Percentiles rank a stretch among this genome's conserved stretches.
Evolutionary conservation across 37 sponge, comb jelly and placozoan genomes (phyloP).

Genomic region (Hormiphora californensis): DNA sequence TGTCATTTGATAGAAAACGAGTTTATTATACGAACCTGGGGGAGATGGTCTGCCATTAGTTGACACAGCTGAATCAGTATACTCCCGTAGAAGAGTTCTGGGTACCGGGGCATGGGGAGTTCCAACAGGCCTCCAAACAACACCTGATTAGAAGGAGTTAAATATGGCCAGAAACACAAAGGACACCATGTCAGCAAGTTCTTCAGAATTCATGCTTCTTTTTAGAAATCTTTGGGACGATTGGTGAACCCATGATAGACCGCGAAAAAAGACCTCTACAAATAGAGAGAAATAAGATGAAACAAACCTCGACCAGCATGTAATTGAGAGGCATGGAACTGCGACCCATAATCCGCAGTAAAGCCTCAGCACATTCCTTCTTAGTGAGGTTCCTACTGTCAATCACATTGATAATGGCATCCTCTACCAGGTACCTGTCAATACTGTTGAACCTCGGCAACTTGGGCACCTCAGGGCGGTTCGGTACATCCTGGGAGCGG

Average conservation of each 20-base stretch:
- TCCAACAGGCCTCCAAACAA: constrained; percentile 68
- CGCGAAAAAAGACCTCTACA: too few relatives aligned
- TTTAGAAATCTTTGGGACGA: not conserved
- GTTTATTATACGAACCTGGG: too few relatives aligned
- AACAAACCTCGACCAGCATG: constrained; percentile 32
- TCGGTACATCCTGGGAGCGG: not conserved
- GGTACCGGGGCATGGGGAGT: constrained; percentile 70
- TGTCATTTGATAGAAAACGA: too few relatives aligned
- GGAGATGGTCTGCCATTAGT: constrained; percentile 51
- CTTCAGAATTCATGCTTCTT: not conserved
- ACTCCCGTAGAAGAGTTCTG: constrained; percentile 71
- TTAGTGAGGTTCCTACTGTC: constrained; percentile 63
- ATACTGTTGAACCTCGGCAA: constrained; percentile 72
- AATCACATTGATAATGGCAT: constrained; percentile 60
- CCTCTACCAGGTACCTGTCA: constrained; percentile 78
- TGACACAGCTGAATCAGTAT: constrained; percentile 80
- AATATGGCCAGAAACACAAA: too few relatives aligned
- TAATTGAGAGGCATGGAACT: constrained; percentile 36
- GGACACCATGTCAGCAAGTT: too few relatives aligned
- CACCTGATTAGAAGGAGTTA: constrained; percentile 55
- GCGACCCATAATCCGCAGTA: not conserved
- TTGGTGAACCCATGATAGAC: not conserved
- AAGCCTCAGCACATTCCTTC: constrained; percentile 64
- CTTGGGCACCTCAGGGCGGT: not conserved
- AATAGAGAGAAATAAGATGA: not conserved